Base-by-base conservation (phyloP, 1,140 invertebrate species). In the Pomacea maculata region DNA sequence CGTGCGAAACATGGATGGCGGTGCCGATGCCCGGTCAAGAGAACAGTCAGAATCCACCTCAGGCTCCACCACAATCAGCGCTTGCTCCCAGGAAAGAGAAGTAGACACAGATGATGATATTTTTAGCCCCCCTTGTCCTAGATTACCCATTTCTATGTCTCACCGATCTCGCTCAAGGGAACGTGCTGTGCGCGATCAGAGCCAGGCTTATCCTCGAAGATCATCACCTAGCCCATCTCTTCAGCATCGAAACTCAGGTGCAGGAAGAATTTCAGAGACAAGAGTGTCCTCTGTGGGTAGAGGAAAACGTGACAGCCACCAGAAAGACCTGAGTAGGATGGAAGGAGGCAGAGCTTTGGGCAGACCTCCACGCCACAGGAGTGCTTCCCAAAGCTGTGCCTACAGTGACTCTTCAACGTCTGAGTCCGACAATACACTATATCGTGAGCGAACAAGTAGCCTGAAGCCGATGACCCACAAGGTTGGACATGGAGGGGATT, bases 381-480 rank as follows among this genome's bases (percentile, higher is more conserved):
- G 83, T 76, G 78, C 79, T 55, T 85, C 86, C 34, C 81, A 84
- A 29, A 82, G 82, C 5, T 78, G 88, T 2, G 86, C 87, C 52
- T 80, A 86, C 34, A 88, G 88, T 80, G 87, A 89, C 80, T 89
- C 88, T n/a, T 88, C 88, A 54, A 80, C 86, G 12, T 85, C 86
- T 34, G 88, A 89, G 74, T 82, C 84, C 68, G 85, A 87, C 63
- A 80, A 78, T 34, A 80, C 80, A 68, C 34, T 65, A 15, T 65
- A 63, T 34, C 61, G 75, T 15, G 72, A 65, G 15, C 25, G 55
- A 25, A 63, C 73, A 9, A 45, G 21, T 14, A 45, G 19, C 55
- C 9, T 54, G 73, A 45, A 79, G 19, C 75, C 75, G 19, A 78
- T 78, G 34, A 55, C 81, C 61, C 78, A 78, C 45, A 81, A 65